These are phyloP conservation scores for Gallinago media DNA, from an alignment of 2,113 vertebrate genomes.

Conservation along the genomic window DNA sequence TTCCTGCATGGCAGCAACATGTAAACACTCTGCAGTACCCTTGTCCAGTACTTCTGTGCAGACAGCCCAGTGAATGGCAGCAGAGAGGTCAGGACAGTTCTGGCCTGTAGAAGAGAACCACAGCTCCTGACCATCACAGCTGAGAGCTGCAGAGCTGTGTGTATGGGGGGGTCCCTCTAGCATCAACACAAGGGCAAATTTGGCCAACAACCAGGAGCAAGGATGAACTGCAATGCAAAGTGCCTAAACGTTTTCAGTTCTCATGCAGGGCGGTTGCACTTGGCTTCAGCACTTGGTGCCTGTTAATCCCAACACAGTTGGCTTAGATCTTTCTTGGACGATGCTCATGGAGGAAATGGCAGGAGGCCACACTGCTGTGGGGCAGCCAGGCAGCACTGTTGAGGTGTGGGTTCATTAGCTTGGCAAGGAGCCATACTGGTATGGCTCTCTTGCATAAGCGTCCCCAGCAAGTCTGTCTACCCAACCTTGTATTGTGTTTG, in stretches of 20 bases:
- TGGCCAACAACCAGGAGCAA: not conserved
- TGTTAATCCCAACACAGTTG: not conserved
- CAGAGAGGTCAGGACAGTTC: not conserved
- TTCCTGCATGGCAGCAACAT: not conserved
- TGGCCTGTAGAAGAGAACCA: not conserved
- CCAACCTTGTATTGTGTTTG: accelerated
- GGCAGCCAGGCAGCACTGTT: not conserved
- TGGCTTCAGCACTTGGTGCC: not conserved
- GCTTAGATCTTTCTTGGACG: not conserved
- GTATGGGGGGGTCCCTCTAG: accelerated
- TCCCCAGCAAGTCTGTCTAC: not conserved
- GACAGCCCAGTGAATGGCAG: not conserved
- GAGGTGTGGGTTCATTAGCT: not conserved
- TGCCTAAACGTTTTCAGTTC: not conserved
- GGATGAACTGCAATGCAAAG: not conserved
- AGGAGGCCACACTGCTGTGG: not conserved
- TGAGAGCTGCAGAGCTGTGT: not conserved
- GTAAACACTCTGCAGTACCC: not conserved
- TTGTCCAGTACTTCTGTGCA: not conserved
- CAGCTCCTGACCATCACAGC: not conserved
- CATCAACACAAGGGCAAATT: not conserved
- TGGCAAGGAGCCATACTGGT: not conserved
- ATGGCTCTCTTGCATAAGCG: not conserved
- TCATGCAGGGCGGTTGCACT: not conserved
- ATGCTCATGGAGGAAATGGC: not conserved